phyloP scores from a whole-genome alignment of 2,888 invertebrate genomes.

The Drosophila kanekoi region DNA sequence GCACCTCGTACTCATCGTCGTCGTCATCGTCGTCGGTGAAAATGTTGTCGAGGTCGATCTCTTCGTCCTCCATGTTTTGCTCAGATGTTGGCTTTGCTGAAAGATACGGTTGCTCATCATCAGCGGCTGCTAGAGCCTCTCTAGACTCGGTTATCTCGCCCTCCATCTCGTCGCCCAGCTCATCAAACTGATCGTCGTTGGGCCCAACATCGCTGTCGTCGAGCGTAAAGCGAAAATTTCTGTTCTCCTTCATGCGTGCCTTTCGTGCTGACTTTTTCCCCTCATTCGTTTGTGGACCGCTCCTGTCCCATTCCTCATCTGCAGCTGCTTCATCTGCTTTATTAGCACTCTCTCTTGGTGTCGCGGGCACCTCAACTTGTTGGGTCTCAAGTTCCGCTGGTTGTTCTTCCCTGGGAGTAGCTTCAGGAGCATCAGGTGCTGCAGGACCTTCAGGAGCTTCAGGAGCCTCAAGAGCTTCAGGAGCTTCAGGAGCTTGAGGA shows the following conservation, averaged over 20 bases:
- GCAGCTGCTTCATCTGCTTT: too few relatives aligned
- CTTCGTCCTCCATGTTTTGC: not conserved
- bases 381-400: too few relatives aligned
- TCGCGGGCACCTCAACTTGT: too few relatives aligned
- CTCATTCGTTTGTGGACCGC: not conserved
- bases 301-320: too few relatives aligned
- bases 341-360: too few relatives aligned
- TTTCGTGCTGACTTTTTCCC: slow-evolving; percentile 7
- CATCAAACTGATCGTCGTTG: not conserved
- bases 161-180: not conserved
- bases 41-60: not conserved
- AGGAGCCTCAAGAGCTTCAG: too few relatives aligned
- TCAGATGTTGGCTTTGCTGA: not conserved
- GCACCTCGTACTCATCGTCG: not conserved
- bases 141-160: not conserved
- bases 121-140: too few relatives aligned
- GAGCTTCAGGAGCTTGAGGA: too few relatives aligned
- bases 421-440: too few relatives aligned
- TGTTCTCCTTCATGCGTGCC: slow-evolving; percentile 4
- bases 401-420: too few relatives aligned
- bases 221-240: slow-evolving; percentile 12
- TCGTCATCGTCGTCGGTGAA: not conserved
- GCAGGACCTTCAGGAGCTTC: too few relatives aligned
- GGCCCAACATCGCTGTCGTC: not conserved
- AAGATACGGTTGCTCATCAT: too few relatives aligned